phyloP scores from a whole-genome alignment of 53 echinoderm and acorn worm species.

The Astropecten irregularis region DNA sequence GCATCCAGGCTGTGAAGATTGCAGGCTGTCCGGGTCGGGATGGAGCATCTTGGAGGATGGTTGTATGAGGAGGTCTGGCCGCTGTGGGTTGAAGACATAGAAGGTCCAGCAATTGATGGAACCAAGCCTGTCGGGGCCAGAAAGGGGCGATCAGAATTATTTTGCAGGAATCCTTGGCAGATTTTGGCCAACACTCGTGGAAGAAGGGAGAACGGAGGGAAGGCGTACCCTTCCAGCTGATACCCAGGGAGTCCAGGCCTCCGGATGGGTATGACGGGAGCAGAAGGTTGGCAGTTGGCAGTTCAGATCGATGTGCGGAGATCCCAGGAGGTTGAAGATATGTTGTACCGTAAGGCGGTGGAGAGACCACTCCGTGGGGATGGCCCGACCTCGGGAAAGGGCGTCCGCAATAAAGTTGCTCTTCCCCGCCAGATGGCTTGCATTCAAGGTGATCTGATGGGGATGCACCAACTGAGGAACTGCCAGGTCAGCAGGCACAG shows the following conservation, averaged over 20 bases:
- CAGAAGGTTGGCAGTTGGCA: constrained; percentile 1
- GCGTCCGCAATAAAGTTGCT: background rate
- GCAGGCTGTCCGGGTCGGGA: constrained; percentile 9
- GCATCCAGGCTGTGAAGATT: constrained; percentile 21
- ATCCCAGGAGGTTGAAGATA: background rate
- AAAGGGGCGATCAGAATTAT: constrained; percentile 40
- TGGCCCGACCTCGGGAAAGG: background rate
- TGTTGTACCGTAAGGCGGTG: background rate
- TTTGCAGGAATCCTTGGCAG: background rate
- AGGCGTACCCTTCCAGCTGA: background rate
- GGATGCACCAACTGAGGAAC: constrained; percentile 48
- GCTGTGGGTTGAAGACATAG: background rate
- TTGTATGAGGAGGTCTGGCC: constrained; percentile 28
- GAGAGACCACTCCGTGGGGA: constrained; percentile 6
- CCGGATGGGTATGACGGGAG: background rate
- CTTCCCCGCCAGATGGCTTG: background rate
- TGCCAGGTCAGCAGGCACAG: background rate
- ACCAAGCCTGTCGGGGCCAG: constrained; percentile 58
- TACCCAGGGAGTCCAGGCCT: background rate
- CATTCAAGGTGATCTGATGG: too few relatives aligned
- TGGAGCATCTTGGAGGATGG: background rate
- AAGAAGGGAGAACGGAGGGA: background rate
- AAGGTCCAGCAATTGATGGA: constrained; percentile 29
- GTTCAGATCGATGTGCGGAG: background rate
- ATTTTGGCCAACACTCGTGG: background rate